Conservation (phyloP, 2,113 vertebrate genomes). For the Gadus macrocephalus region DNA sequence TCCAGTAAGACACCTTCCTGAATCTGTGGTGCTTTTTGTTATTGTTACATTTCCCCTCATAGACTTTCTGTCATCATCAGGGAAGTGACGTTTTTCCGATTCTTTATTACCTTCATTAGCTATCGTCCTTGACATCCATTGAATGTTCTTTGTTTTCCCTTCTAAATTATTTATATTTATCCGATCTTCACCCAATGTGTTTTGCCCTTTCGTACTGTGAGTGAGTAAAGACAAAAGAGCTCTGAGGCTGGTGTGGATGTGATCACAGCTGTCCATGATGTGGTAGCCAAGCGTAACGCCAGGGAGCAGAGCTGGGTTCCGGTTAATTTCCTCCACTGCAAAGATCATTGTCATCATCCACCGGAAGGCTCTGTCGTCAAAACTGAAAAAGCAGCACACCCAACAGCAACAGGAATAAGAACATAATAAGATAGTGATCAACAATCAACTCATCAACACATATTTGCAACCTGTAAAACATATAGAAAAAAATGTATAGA, state of each 20-base stretch:
- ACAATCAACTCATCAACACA: not conserved
- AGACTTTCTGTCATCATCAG: not conserved
- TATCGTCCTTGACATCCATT: not conserved
- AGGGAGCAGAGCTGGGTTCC: constrained; percentile 57
- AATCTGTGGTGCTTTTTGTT: not conserved
- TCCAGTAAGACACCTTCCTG: constrained; percentile 42
- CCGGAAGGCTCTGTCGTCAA: constrained; percentile 59
- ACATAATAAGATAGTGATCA: not conserved
- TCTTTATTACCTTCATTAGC: not conserved
- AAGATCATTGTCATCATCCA: constrained; percentile 70
- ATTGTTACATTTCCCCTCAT: not conserved
- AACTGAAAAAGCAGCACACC: constrained; percentile 41
- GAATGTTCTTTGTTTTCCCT: not conserved
- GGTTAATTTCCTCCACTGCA: constrained; percentile 69
- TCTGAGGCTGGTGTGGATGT: constrained; percentile 60
- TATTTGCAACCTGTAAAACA: not conserved
- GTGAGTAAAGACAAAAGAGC: constrained; percentile 57
- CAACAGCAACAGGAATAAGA: too few species aligned
- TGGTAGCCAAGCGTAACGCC: constrained; percentile 63
- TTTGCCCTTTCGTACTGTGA: not conserved
- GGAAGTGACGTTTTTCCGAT: too few species aligned
- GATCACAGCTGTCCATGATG: constrained; percentile 69
- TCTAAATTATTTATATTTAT: not conserved
- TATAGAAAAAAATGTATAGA: too few species aligned
- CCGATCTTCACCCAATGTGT: not conserved